These are phyloP conservation scores for Oeneis ivallda DNA, from an alignment of 2,888 invertebrate species.

Conservation along the genomic window DNA sequence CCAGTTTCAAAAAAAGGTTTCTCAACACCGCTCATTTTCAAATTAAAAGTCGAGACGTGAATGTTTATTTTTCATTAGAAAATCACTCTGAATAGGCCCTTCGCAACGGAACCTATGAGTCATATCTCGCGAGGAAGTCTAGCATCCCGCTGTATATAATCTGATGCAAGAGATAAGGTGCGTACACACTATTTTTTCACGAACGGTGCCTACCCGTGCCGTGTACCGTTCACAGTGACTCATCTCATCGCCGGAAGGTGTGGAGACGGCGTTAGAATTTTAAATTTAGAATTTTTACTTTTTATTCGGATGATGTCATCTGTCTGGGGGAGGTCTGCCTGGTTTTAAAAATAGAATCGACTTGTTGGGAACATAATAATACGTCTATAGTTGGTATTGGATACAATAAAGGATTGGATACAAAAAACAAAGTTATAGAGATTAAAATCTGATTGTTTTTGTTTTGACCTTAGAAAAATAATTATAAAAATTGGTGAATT, in stretches of 20 bases:
- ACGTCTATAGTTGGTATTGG: too few relatives aligned
- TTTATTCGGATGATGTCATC: constrained; percentile 24
- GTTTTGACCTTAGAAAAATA: background rate
- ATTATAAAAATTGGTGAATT: too few relatives aligned
- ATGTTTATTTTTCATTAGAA: constrained; percentile 24
- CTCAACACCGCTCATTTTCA: constrained; percentile 13
- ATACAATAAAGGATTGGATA: background rate
- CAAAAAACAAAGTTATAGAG: background rate
- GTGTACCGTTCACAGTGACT: constrained; percentile 69
- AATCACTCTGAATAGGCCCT: constrained; percentile 27
- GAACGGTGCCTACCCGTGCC: constrained; percentile 67
- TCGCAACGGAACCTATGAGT: constrained; percentile 38
- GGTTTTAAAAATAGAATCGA: constrained; percentile 12
- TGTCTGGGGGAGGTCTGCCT: constrained; percentile 7
- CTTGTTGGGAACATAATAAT: background rate
- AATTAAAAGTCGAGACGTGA: constrained; percentile 17
- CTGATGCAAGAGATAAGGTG: constrained; percentile 79
- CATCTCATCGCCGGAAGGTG: constrained; percentile 54
- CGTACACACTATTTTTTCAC: constrained; percentile 65
- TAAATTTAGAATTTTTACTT: constrained; percentile 27
- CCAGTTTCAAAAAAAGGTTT: constrained; percentile 6
- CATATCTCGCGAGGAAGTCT: constrained; percentile 35
- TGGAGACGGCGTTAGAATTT: constrained; percentile 51
- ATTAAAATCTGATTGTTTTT: background rate
- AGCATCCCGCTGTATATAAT: constrained; percentile 61